Evolutionary conservation across 2,797 vertebrate species (phyloP), one percentile per base, ranked within the genome.

Genomic region (Coreius guichenoti): DNA sequence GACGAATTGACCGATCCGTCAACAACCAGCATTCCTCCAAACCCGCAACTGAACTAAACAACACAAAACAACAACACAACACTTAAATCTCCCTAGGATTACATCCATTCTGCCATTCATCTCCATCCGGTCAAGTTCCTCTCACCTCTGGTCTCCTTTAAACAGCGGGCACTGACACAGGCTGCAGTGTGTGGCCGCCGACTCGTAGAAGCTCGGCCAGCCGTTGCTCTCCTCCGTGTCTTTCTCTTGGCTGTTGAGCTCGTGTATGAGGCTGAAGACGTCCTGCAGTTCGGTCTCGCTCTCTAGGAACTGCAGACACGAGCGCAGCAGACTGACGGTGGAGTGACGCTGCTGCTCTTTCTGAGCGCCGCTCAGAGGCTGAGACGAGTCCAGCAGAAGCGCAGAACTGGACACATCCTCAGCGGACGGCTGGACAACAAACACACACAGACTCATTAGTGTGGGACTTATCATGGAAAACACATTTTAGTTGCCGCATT

Each of bases 1-100:
- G 92, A 91, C 98, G 97, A 79, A 99, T 94, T 65, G 96, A 93
- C 19, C 92, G 95, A 75, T 97, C 97, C 43, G 98, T 99, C 82
- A 99, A 92, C 78, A 99, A 92, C 97, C 98, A 99, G 92, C 98
- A 98, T 84, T 98, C 97, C 91, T 97, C 97, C 83, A 96, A 96
- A 51, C 96, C 97, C 6, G 97, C 96, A 83, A 97, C 86, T 19
- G 96, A 97, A 90, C 54, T 92, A 92, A 54, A 90, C 19, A 81
- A 39, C 49, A 80, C 3, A 84, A 89, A 13, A 84, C 17, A 78
- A 26, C 83, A 65, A 75, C 29, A 85, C 43, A 49, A 31, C 43
- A 67, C n/a, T 12, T 39, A 36, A 6, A 58, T 56, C 31, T 76
- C 21, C 14, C 14, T 8, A 0, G 14, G 26, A 8, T 8, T 0